Conservation (phyloP, 1,140 invertebrate species). For the Drosophila saltans region DNA sequence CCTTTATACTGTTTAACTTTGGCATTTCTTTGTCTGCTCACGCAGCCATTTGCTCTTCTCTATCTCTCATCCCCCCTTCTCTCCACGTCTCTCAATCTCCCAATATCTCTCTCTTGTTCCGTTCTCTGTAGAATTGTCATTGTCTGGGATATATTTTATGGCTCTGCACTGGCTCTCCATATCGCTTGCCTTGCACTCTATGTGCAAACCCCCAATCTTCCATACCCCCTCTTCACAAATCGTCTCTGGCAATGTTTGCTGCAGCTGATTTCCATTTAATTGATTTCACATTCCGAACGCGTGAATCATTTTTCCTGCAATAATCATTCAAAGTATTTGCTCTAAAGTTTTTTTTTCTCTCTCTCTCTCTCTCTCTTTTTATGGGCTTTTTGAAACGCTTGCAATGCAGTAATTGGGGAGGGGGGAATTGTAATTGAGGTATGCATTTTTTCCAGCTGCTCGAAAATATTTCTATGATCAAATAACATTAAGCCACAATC, state of each 20-base stretch:
- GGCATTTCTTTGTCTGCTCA: constrained; percentile 45
- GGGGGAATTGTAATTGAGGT: background rate
- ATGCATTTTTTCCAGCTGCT: constrained; percentile 1
- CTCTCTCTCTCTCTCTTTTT: background rate
- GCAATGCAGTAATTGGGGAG: background rate
- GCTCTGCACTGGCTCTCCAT: constrained; percentile 16
- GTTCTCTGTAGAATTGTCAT: constrained; percentile 28
- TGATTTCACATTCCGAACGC: constrained; percentile 61
- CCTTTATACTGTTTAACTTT: constrained; percentile 4
- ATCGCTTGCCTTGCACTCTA: constrained; percentile 20
- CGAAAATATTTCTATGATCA: background rate
- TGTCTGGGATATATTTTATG: constrained; percentile 49
- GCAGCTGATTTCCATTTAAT: constrained; percentile 69
- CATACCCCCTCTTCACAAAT: too few relatives aligned
- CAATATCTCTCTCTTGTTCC: background rate
- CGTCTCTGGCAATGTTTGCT: constrained; percentile 23
- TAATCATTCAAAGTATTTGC: constrained; percentile 10
- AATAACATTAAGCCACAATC: background rate
- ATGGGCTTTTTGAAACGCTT: constrained; percentile 3
- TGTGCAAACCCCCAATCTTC: background rate
- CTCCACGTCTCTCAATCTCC: constrained; percentile 1
- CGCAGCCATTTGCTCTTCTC: constrained; percentile 1
- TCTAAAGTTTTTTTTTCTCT: constrained; percentile 19
- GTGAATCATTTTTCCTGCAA: constrained; percentile 48
- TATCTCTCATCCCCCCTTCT: background rate